These are phyloP conservation scores for Sarcophaga peregrina DNA, from an alignment of 1,140 invertebrate species.

Conservation along the genomic window DNA sequence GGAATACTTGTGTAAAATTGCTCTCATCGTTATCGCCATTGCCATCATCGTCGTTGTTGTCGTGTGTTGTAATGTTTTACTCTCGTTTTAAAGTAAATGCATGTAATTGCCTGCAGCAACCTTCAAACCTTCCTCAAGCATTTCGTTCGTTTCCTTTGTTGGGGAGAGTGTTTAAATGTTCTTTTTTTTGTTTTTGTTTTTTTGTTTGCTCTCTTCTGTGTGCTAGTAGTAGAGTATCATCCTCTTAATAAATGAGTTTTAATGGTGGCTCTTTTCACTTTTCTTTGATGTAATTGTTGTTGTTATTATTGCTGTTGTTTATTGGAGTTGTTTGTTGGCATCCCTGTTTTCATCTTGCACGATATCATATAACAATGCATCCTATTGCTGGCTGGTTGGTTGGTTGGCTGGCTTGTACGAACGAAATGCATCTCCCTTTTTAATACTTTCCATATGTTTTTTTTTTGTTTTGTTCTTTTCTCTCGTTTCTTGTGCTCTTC, in stretches of 20 bases:
- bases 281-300: not conserved
- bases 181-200: not conserved
- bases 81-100: not conserved
- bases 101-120: not conserved
- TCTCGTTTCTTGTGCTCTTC: not conserved
- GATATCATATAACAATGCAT: too few species aligned
- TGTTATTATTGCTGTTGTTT: too few species aligned
- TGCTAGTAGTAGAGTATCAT: not conserved
- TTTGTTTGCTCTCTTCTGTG: not conserved
- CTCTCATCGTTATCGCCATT: not conserved
- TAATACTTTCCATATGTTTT: conserved; percentile 5
- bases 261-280: not conserved
- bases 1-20: too few species aligned
- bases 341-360: too few species aligned
- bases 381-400: too few species aligned
- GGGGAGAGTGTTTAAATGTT: not conserved
- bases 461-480: not conserved
- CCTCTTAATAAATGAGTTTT: too few species aligned
- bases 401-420: not conserved
- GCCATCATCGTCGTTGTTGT: not conserved
- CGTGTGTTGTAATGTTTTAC: not conserved
- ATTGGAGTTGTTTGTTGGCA: too few species aligned
- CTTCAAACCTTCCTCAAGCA: conserved; percentile 27
- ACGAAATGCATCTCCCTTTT: conserved; percentile 1
- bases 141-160: not conserved